Base-by-base conservation (phyloP, 2,888 invertebrate species). In the Oscheius sp. region DNA sequence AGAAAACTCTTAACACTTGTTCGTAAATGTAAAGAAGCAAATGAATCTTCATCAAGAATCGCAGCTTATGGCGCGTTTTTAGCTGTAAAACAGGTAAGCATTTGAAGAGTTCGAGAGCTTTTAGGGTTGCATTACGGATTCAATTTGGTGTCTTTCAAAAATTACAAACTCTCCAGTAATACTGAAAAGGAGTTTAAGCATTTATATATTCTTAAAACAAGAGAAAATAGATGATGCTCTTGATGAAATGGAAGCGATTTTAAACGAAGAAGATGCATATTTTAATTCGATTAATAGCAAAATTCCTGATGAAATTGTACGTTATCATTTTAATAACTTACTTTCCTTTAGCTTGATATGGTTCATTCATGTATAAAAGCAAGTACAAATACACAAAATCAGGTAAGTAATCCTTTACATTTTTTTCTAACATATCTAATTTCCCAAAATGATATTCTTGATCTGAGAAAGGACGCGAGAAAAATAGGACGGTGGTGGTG, bases 261-360 rank as follows among this genome's bases (percentile, higher is more conserved):
- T 77, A 9, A 59, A 68, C 54, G 50, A 65, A 12, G 73, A 73
- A 38, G 73, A 77, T 32, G 32, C 28, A 8, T 56, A 69, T 1
- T 74, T 71, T 49, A 44, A 28, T 4, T 59, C 72, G 1, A 66
- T 50, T 9, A 77, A 74, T 66, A 71, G 67, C 4, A 38, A 63
- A 38, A 49, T 77, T 33, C 66, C 68, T 9, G 74, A 77, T 41
- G 72, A 74, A 44, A 72, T 72, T 54, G 77, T 77, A 12, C 41
- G 63, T 57, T 57, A 2, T 36, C n/a, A 2, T 32, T 30, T 20
- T 38, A 8, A 44, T 0, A 36, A 57, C 26, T 17, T 22, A 20
- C 24, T 24, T 28, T n/a, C 4, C 17, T 41, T 59, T 20, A 59
- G 59, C 9, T 59, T 8, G 59, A 59, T 41, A 17, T 24, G 14